Evolutionary conservation across 2,113 vertebrate species (phyloP), one percentile per base, ranked within the genome.

Genomic region (Nibea albiflora): DNA sequence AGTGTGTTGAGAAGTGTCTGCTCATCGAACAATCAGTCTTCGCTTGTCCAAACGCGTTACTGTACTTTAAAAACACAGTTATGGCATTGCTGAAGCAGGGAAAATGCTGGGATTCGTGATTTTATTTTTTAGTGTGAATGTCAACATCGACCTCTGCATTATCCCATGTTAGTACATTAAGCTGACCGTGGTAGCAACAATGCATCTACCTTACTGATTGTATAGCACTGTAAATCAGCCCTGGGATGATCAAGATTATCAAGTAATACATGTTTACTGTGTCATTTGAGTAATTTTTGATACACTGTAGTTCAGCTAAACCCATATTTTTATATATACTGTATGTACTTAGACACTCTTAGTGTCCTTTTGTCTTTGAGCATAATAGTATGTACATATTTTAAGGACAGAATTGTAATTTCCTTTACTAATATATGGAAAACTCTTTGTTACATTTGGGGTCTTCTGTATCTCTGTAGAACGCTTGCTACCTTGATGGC

Each of bases 371-470:
- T 90, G 77, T 92, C 76, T 89, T 76, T 84, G 83, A 88, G 84
- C 68, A 74, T 84, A 77, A 88, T 78, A 72, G 82, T 92, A 61
- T 95, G 95, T 96, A 95, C 85, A 95, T 95, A 95, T 89, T 94
- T 84, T 81, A 85, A 89, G 90, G 86, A 92, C 88, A 93, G 77
- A 94, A 91, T 89, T 89, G 86, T 94, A 88, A 87, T 93, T 92
- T 94, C 90, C 83, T 93, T 93, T 85, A 90, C 87, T 95, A 94
- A 95, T 95, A 94, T 94, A 94, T 93, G 85, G 84, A 91, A 84
- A 89, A 79, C 83, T 82, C 82, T 92, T 79, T 82, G 89, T 92
- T 78, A 79, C 78, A 86, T 85, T 85, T 91, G 81, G 82, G 92
- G 89, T 91, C 85, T 90, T 91, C 77, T 91, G 85, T 90, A 85